Evolutionary conservation across 2,797 vertebrate species (phyloP), one percentile per base, ranked within the genome.

Genomic region (Channa striata): DNA sequence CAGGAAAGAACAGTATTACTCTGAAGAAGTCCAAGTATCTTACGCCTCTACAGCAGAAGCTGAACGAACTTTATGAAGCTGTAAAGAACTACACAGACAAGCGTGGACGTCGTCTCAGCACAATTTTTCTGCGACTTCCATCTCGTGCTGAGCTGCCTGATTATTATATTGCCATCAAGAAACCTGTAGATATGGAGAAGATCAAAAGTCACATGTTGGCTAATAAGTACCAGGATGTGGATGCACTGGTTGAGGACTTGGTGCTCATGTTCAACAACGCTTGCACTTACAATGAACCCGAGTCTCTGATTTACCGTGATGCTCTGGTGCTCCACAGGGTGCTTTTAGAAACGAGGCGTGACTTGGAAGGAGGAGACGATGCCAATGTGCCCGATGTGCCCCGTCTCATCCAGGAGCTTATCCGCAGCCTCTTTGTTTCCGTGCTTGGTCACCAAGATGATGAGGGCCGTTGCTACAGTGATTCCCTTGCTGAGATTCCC

Each of bases 251-350:
- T 51, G 98, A 99, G 74, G 98, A 99, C 92, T 93, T 99, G 14
- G 97, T 98, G 61, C 95, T 98, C 86, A 99, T 99, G 98, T 99
- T 99, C 92, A 99, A 99, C 87, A 99, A 99, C 0, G 98, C 98
- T 4, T 99, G 98, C 80, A 99, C 98, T 0, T 99, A 99, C 76
- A 99, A 99, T 0, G 98, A 99, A 76, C 98, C 98, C 0, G 97
- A 99, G 81, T 99, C 98, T 33, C 92, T 99, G 81, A 99, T 99
- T 86, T 99, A 99, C 85, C 98, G 97, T 69, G 98, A 99, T 40
- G 97, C 98, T 7, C 91, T 99, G 65, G 92, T 99, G 61, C 94
- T 99, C 44, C 98, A 99, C 89, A 96, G 96, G 74, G 98, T 99
- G 65, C 90, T 99, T 58, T 89, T 99, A 46, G 97, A 97, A 91